Evolutionary conservation across 2,113 vertebrate genomes (phyloP).

Genomic region (Hylia prasina): DNA sequence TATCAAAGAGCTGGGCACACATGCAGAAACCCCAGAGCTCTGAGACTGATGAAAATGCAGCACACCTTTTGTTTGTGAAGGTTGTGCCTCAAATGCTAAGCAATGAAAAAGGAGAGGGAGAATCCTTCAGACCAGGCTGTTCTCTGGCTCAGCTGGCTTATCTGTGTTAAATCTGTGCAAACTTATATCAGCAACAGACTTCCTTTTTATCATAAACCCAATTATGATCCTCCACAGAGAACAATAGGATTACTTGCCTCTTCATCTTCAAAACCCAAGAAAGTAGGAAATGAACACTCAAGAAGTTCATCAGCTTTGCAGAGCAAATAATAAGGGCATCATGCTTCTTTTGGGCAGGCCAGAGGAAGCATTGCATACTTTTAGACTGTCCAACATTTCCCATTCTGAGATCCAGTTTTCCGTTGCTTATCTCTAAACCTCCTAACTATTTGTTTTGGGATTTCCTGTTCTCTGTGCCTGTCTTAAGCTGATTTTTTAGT

Average conservation of each 20-base stretch:
- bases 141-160: neutral
- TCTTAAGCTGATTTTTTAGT: neutral
- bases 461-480: neutral
- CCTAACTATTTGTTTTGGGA: slow-evolving; percentile 3
- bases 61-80: neutral
- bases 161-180: neutral
- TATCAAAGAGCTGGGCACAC: neutral
- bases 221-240: neutral
- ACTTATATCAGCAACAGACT: neutral
- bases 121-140: neutral
- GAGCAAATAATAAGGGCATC: neutral
- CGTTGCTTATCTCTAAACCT: neutral
- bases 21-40: neutral
- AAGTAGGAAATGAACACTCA: neutral
- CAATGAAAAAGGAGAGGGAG: neutral
- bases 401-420: slow-evolving; percentile 14
- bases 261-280: neutral
- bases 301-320: neutral
- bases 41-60: neutral
- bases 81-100: neutral
- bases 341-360: neutral
- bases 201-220: neutral
- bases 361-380: slow-evolving; percentile 16
- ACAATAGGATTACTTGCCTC: neutral
- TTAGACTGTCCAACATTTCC: neutral